Base-by-base conservation (phyloP, 2,888 invertebrate species). In the Polydrusus cervinus region DNA sequence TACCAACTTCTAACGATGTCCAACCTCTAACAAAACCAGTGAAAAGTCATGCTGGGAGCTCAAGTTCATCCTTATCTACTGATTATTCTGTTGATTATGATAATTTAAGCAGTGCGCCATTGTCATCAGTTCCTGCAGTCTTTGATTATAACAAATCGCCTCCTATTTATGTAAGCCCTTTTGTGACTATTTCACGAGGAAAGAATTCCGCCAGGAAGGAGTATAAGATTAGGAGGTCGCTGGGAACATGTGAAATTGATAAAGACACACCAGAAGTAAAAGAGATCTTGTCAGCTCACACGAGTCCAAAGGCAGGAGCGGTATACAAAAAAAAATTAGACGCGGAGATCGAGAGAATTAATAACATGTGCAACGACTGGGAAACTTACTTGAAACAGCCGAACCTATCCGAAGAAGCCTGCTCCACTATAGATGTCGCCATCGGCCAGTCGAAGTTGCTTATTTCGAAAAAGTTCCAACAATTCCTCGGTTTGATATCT, bases 371-470 rank as follows among this genome's bases (percentile, higher is more conserved):
- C 66, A 84, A 88, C 0, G 83, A 84, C 0, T 93, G 93, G 93
- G 87, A 88, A 3, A 82, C 82, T 20, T 88, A 91, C 14, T 87
- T 87, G 60, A 85, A 83, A 10, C 64, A 71, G 8, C 78, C 78
- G 30, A 73, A 81, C 0, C 79, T 90, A 18, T 87, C 90, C 0
- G 92, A 92, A 60, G 87, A 89, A 78, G 88, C 89, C 0, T 84
- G 88, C 82, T 91, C 91, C 81, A 85, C 89, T 74, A 90, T 96
- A 47, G 89, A 93, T 79, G 90, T 92, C 14, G 93, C 94, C 0
- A 90, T 94, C 76, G 96, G 96, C 0, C 95, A 95, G 87, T 93
- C 94, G 0, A 91, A 92, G 72, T 88, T 96, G 76, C 88, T 97
- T 72, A 89, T 95, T 79, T 89, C 89, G 6, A 92, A 95, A 86